Base-by-base conservation (phyloP, 2,797 vertebrate genomes). In the Cottoperca gobio region DNA sequence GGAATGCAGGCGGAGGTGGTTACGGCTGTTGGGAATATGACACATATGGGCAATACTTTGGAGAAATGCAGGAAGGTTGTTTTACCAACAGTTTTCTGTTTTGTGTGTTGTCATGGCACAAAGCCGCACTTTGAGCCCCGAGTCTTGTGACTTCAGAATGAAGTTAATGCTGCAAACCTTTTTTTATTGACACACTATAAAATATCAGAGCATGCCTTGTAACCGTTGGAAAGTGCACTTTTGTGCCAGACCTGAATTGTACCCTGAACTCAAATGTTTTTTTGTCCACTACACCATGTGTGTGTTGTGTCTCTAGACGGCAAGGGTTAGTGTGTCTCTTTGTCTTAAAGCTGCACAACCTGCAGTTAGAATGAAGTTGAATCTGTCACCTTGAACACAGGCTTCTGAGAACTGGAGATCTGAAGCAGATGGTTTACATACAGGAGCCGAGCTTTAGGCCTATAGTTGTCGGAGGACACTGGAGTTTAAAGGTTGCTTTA, bases 1-100 rank as follows among this genome's bases (percentile, higher is more conserved):
- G 68, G 68, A 76, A 70, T 37, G 35, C 46, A 69, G 46, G 3
- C 42, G 46, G 46, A 70, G 31, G 21, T 37, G 54, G 45, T 64
- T 48, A 35, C 2, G 23, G 45, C 35, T 70, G 42, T 73, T 69
- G 24, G 26, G 59, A 35, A 53, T 52, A 17, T 40, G 21, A 55
- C 7, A 10, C 24, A 57, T 16, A 33, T 57, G 37, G 46, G 37
- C 24, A 31, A 17, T 58, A 55, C 55, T 50, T 55, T 49, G 9
- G 12, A 57, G 52, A 24, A 28, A n/a, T 31, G 37, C 21, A 48
- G n/a, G 55, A 49, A 53, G 48, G 35, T 57, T 65, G 40, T 54
- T 75, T 75, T 31, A 70, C 65, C 9, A 21, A 40, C 46, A 19
- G n/a, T 23, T 62, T 40, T 62, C 48, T 42, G 10, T 53, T 33